Evolutionary conservation across 2,113 vertebrate genomes (phyloP).

Genomic region (Setophaga petechia): DNA sequence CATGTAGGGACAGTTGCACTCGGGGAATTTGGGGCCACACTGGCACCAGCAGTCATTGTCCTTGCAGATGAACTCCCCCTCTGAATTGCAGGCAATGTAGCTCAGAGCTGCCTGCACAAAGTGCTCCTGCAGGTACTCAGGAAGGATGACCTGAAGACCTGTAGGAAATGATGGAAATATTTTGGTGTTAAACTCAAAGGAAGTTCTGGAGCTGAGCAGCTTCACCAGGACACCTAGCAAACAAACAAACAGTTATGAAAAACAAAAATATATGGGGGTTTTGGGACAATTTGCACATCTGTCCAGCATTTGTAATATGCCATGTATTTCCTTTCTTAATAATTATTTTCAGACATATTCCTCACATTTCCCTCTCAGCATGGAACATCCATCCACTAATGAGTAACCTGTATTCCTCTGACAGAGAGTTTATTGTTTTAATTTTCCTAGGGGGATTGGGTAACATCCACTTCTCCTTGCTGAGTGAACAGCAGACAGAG

Average conservation of each 20-base stretch:
- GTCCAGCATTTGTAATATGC: neutral
- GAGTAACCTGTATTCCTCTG: neutral
- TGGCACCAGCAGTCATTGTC: slow-evolving; percentile 96
- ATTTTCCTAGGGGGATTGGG: neutral
- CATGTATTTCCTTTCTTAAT: neutral
- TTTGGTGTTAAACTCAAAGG: neutral
- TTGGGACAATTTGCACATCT: neutral
- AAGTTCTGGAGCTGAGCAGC: neutral
- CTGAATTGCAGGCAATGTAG: slow-evolving; percentile 96
- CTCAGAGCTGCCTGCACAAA: slow-evolving; percentile 94
- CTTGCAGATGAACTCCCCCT: slow-evolving; percentile 93
- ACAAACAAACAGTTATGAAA: neutral
- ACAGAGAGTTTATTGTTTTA: neutral
- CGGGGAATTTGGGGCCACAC: slow-evolving; percentile 88
- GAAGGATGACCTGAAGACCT: slow-evolving; percentile 95
- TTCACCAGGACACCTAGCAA: fast-evolving
- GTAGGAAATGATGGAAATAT: neutral
- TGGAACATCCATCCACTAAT: neutral
- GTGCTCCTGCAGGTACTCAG: slow-evolving; percentile 89
- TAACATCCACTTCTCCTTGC: neutral
- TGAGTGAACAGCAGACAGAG: neutral
- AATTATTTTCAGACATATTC: neutral
- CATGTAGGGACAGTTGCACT: slow-evolving; percentile 97
- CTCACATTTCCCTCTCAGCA: neutral
- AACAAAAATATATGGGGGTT: neutral